Percentiles rank a stretch among this genome's conserved stretches.
phyloP scores from a whole-genome alignment of 2,797 vertebrate species.

The Miichthys miiuy region DNA sequence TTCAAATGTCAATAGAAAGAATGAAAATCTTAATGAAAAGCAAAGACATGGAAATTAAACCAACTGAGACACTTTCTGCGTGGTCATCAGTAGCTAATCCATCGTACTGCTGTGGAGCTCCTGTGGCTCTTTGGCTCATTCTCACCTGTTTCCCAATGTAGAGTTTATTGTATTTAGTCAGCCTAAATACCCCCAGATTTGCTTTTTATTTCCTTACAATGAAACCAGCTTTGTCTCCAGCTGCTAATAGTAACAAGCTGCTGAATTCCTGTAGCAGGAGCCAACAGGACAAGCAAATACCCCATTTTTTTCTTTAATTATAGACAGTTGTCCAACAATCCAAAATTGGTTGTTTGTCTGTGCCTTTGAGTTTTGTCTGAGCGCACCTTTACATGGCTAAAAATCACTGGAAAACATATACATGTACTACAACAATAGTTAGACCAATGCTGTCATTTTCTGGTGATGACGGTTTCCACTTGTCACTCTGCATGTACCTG shows the following conservation, averaged over 20 bases:
- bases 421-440: not conserved
- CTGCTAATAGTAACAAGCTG: slow-evolving; percentile 68
- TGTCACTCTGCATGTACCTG: too few species aligned
- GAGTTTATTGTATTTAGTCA: slow-evolving; percentile 64
- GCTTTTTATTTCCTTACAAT: slow-evolving; percentile 54
- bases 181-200: slow-evolving; percentile 63
- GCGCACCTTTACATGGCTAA: not conserved
- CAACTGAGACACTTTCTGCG: slow-evolving; percentile 14
- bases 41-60: slow-evolving; percentile 21
- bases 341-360: slow-evolving; percentile 32
- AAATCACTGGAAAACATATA: not conserved
- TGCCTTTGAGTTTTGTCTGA: not conserved
- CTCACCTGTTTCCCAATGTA: slow-evolving; percentile 54
- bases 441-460: too few species aligned
- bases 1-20: not conserved
- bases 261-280: slow-evolving; percentile 48
- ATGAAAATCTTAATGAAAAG: slow-evolving; percentile 18
- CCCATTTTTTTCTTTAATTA: slow-evolving; percentile 20
- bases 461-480: not conserved
- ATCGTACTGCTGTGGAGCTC: slow-evolving; percentile 10
- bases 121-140: slow-evolving; percentile 23
- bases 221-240: slow-evolving; percentile 48
- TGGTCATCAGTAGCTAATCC: slow-evolving; percentile 29
- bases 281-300: slow-evolving; percentile 34
- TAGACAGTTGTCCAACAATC: slow-evolving; percentile 14